Percentiles rank a stretch among this genome's conserved stretches.
Conservation (phyloP, 2,888 invertebrate species). For the Caenorhabditis uteleia region DNA sequence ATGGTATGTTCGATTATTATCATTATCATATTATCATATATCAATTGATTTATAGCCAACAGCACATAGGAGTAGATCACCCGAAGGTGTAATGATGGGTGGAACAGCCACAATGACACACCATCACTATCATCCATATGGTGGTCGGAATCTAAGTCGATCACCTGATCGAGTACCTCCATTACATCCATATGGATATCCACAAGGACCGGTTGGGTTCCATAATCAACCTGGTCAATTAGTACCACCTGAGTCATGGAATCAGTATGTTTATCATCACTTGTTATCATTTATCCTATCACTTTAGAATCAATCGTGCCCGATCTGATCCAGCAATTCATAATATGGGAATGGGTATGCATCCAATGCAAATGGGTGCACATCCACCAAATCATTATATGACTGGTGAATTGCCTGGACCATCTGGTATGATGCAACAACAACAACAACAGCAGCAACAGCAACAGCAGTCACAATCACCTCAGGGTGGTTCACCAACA, state of each 20-base stretch:
- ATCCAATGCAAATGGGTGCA: conserved; percentile 5
- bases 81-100: conserved; percentile 28
- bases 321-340: conserved; percentile 64
- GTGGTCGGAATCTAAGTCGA: conserved; percentile 25
- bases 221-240: conserved; percentile 17
- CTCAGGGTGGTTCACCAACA: background rate
- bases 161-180: conserved; percentile 50
- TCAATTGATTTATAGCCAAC: conserved; percentile 29
- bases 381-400: conserved; percentile 3
- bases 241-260: conserved; percentile 29
- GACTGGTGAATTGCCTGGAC: conserved; percentile 19
- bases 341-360: conserved; percentile 51
- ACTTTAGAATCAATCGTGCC: conserved; percentile 56
- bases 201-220: background rate
- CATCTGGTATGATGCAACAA: conserved; percentile 38
- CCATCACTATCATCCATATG: conserved; percentile 53
- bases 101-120: conserved; percentile 23
- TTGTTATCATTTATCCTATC: background rate
- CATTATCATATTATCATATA: background rate
- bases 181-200: conserved; percentile 26
- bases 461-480: conserved; percentile 29
- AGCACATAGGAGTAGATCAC: conserved; percentile 32
- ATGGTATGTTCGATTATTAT: conserved; percentile 10
- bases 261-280: conserved; percentile 26
- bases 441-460: conserved; percentile 30